These are phyloP conservation scores for Salvelinus sp. DNA, from an alignment of 2,113 vertebrate species.

Conservation along the genomic window DNA sequence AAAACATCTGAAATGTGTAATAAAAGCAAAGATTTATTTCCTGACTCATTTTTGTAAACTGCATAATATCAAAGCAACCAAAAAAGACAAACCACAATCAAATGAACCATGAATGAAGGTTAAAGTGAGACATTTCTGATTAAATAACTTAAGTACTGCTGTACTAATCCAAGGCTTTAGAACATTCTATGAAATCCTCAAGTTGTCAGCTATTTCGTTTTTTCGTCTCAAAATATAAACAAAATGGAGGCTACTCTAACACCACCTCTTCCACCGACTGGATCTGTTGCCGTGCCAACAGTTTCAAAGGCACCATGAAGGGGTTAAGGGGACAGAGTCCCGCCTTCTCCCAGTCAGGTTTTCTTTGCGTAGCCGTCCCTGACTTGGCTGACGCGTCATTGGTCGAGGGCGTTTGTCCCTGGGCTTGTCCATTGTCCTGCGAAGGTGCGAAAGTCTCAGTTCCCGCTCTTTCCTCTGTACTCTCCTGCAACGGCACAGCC, in stretches of 20 bases:
- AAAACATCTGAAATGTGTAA: too few relatives aligned
- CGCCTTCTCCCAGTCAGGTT: not conserved
- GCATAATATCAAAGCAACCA: too few relatives aligned
- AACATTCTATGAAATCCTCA: not conserved
- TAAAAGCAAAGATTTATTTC: too few relatives aligned
- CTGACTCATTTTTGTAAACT: too few relatives aligned
- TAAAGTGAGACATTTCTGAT: not conserved
- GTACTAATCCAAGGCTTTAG: not conserved
- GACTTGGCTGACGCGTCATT: not conserved
- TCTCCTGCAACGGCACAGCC: not conserved
- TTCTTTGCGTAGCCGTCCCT: not conserved
- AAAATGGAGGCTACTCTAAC: not conserved
- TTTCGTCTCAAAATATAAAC: not conserved
- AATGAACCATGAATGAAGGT: not conserved
- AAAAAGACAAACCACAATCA: not conserved
- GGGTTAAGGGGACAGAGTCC: conserved; percentile 67
- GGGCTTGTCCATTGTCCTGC: not conserved
- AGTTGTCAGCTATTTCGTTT: not conserved
- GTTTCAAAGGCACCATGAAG: conserved; percentile 66
- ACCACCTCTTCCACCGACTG: not conserved
- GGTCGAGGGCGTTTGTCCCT: conserved; percentile 22
- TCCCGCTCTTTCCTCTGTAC: not conserved
- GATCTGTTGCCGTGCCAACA: conserved; percentile 45
- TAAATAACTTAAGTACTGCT: not conserved
- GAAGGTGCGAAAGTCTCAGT: not conserved